Evolutionary conservation across 2,888 invertebrate genomes (phyloP).

Genomic region (Laspeyria flexula): DNA sequence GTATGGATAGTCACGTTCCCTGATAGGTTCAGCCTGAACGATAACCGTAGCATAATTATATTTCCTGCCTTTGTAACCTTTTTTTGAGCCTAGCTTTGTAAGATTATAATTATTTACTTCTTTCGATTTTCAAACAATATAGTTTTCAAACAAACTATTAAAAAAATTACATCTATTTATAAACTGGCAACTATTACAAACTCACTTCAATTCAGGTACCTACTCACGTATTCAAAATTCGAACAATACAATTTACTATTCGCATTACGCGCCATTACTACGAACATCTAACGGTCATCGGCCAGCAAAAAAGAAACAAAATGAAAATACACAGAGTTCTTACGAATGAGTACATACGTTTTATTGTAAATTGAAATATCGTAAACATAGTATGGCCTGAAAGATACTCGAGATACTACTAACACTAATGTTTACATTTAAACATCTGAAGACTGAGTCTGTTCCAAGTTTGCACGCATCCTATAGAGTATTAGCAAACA

Average conservation of each 20-base stretch:
- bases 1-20: conserved; percentile 36
- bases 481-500: conserved; percentile 30
- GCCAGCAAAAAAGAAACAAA: too few species aligned
- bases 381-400: conserved; percentile 30
- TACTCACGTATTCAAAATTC: not conserved
- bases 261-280: not conserved
- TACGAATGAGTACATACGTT: conserved; percentile 11
- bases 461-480: conserved; percentile 21
- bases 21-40: conserved; percentile 8
- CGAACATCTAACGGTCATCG: not conserved
- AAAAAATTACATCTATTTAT: too few species aligned
- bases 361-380: conserved; percentile 14
- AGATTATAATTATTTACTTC: not conserved
- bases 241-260: not conserved
- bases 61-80: too few species aligned
- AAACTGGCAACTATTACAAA: not conserved
- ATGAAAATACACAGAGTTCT: too few species aligned
- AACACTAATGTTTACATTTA: conserved; percentile 24
- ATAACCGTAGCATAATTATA: too few species aligned
- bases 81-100: too few species aligned
- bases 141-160: not conserved
- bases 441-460: conserved; percentile 7
- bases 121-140: not conserved
- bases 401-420: conserved; percentile 10
- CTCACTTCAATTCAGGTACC: too few species aligned